Evolutionary conservation across 1,140 invertebrate species (phyloP), one percentile per base, ranked within the genome.

Genomic region (Drosophila ohnishii): DNA sequence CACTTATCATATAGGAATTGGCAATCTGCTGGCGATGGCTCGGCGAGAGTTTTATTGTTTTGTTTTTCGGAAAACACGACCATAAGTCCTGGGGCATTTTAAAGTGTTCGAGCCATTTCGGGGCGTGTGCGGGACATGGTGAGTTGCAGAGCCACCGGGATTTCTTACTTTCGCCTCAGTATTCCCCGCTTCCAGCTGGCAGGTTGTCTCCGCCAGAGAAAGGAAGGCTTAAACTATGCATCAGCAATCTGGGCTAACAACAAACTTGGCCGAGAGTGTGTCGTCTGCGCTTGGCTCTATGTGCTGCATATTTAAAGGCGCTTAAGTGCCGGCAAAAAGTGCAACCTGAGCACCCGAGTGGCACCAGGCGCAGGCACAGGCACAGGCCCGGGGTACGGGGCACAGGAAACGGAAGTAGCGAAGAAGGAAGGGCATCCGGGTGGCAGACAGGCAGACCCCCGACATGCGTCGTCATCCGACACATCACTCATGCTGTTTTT

Each of bases 401-500:
- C 19, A 19, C 44, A 50, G 61, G 19, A 45, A 69, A 30, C 48
- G 66, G 50, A 70, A 57, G 66, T 16, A 25, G 13, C 1, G 4
- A 34, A 34, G 44, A 25, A 16, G 50, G 30, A 32, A 28, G 28
- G 32, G 60, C 10, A 4, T 44, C 13, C 11, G 16, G 37, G 62
- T 16, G 62, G 65, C 16, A 22, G 47, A 35, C 28, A 50, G 3
- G 13, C 51, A 25, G 32, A 55, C 34, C 34, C 44, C 30, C 71
- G 62, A 61, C 48, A 60, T 51, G 63, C 74, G 64, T 77, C 73
- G 65, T 71, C 69, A 59, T 84, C 73, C 62, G 78, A 61, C 78
- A 83, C 84, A 87, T 87, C 79, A 88, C 78, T 81, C 84, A 87
- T 87, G 83, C 83, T 83, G 83, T 83, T 86, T 85, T 83, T 70